A percentile compares a stretch with the other conserved stretches of the same genome.
Evolutionary conservation across 2,888 invertebrate species (phyloP).

Genomic region (Brachycybe producta): DNA sequence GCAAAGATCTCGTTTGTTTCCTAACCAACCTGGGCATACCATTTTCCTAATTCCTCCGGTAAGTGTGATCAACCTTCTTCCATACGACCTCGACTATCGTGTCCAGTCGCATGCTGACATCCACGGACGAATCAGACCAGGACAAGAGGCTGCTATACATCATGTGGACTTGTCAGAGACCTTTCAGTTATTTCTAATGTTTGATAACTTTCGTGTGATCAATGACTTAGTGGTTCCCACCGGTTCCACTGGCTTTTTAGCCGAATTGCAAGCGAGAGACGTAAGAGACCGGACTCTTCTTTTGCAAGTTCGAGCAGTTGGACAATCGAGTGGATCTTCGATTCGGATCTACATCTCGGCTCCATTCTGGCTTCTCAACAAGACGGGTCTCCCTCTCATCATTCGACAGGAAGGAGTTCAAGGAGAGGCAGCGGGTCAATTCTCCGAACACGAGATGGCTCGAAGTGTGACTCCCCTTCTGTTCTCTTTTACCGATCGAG

Average conservation of each 20-base stretch:
- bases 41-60: constrained; percentile 73
- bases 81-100: constrained; percentile 46
- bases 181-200: constrained; percentile 56
- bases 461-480: constrained; percentile 82
- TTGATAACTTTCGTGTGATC: constrained; percentile 71
- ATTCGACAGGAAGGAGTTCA: constrained; percentile 66
- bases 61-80: constrained; percentile 71
- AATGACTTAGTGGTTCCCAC: constrained; percentile 45
- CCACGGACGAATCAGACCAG: constrained; percentile 34
- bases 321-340: constrained; percentile 44
- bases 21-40: constrained; percentile 80
- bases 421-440: constrained; percentile 68
- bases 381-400: constrained; percentile 87
- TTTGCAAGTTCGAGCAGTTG: constrained; percentile 52
- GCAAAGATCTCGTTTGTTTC: constrained; percentile 16
- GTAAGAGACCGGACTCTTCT: constrained; percentile 55
- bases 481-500: constrained; percentile 84
- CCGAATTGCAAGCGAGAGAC: constrained; percentile 62
- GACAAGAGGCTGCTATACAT: constrained; percentile 34
- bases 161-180: constrained; percentile 58
- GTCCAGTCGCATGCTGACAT: constrained; percentile 35
- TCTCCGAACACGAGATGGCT: constrained; percentile 86
- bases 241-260: constrained; percentile 41
- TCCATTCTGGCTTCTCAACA: constrained; percentile 91
- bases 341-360: constrained; percentile 58